Evolutionary conservation across 2,113 vertebrate species (phyloP).

Genomic region (Cricetomys ansorgei): DNA sequence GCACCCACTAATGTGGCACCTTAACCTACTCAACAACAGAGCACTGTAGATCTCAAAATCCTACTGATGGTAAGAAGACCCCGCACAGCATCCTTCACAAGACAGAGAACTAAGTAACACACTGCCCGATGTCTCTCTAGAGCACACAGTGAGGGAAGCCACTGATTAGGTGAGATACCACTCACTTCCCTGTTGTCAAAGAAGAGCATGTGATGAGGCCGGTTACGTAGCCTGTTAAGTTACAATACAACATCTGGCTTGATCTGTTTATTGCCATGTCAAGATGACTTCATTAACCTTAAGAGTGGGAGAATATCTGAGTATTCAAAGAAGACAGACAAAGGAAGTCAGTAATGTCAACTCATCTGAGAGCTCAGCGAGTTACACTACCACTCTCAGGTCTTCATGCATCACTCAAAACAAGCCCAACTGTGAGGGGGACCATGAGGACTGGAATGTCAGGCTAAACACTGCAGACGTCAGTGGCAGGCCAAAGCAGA

Average conservation of each 20-base stretch:
- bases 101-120: neutral
- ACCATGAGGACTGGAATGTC: neutral
- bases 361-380: neutral
- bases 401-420: neutral
- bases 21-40: neutral
- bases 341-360: neutral
- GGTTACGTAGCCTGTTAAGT: neutral
- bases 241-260: neutral
- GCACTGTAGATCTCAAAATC: neutral
- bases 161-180: neutral
- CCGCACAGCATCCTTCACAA: neutral
- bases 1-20: neutral
- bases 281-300: neutral
- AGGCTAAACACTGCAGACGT: neutral
- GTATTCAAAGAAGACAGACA: neutral
- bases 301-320: neutral
- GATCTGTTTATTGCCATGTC: neutral
- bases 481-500: neutral
- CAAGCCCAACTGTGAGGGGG: neutral
- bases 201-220: accelerated
- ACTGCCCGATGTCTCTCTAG: neutral
- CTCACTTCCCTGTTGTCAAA: neutral
- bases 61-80: neutral
- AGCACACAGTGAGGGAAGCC: neutral
- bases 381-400: neutral